Percentiles rank a stretch among this genome's conserved stretches.
phyloP scores from a whole-genome alignment of 2,797 vertebrate genomes.

The Aotus griseimembra region DNA sequence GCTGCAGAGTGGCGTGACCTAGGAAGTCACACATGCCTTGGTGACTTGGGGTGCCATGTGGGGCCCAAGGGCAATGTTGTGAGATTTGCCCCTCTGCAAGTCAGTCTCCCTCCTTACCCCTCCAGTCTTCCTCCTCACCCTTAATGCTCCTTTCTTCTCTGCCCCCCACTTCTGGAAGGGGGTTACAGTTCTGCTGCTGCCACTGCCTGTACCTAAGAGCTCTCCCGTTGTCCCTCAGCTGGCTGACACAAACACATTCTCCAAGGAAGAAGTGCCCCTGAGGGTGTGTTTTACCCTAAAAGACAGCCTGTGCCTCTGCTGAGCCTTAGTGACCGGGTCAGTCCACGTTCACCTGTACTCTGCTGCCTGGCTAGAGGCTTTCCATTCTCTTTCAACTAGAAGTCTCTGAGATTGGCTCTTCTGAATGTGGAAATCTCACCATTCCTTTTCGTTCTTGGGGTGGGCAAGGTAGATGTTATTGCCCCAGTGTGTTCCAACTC shows the following conservation, averaged over 20 bases:
- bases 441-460: neutral
- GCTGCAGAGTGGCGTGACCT: rapidly evolving
- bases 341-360: neutral
- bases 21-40: rapidly evolving
- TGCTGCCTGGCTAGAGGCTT: neutral
- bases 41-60: rapidly evolving
- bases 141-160: neutral
- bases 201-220: neutral
- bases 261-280: neutral
- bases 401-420: neutral
- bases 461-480: neutral
- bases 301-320: neutral
- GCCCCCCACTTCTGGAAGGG: neutral
- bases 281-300: neutral
- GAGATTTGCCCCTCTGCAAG: neutral
- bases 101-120: neutral
- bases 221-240: no score
- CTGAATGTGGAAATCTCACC: neutral
- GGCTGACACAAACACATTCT: neutral
- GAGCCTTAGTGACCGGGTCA: neutral
- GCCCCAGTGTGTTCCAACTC: neutral
- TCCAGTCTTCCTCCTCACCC: neutral
- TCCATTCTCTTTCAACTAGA: neutral
- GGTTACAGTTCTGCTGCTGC: no score
- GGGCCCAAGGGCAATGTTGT: rapidly evolving